Conservation (phyloP, 2,797 vertebrate species). For the Furcifer pardalis region DNA sequence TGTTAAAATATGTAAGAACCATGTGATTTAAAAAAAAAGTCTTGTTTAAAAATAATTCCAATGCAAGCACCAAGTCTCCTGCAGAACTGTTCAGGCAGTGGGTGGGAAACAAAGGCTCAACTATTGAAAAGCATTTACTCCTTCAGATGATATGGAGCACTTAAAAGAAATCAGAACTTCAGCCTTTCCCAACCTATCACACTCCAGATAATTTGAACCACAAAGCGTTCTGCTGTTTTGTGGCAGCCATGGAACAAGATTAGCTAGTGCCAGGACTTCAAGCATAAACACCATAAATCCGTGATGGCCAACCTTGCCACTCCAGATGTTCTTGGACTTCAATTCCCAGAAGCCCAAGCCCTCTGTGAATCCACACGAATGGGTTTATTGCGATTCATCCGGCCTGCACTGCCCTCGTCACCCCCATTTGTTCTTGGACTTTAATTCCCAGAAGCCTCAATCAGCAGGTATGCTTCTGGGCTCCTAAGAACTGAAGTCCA, state of each 20-base stretch:
- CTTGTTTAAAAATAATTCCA: conserved; percentile 1
- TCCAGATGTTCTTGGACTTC: no score
- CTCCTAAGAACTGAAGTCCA: no score
- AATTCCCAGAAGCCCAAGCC: no score
- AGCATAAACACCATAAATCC: not conserved
- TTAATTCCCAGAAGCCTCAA: no score
- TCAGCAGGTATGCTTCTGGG: no score
- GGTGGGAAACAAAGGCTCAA: not conserved
- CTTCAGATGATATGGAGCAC: not conserved
- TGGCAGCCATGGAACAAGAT: not conserved
- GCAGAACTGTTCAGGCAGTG: not conserved
- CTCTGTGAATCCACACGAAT: no score
- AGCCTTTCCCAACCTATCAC: not conserved
- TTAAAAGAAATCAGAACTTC: not conserved
- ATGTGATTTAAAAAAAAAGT: not conserved
- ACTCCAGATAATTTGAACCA: not conserved
- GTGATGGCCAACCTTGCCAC: no score
- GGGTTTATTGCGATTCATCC: no score
- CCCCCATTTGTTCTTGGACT: no score
- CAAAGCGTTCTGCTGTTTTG: not conserved
- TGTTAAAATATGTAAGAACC: conserved; percentile 7
- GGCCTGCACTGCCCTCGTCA: no score
- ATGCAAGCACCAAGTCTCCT: not conserved
- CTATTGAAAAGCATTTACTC: not conserved
- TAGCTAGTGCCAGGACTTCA: not conserved